phyloP scores from a whole-genome alignment of 2,797 vertebrate species.

The Lindbergichthys nudifrons region DNA sequence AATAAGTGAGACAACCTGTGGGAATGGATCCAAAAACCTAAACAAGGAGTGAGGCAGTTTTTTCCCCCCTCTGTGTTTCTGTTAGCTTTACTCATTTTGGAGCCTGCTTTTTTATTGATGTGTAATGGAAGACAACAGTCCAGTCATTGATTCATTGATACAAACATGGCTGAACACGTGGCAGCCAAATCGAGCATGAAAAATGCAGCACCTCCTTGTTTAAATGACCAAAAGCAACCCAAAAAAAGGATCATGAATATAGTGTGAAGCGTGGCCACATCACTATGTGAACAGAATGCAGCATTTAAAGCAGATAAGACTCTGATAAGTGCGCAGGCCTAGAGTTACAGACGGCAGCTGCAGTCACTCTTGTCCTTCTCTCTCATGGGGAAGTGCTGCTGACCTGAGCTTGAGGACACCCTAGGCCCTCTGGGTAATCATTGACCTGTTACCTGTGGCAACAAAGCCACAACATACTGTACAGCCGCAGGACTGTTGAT shows the following conservation, averaged over 20 bases:
- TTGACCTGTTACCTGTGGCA: constrained; percentile 81
- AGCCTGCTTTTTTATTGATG: constrained; percentile 33
- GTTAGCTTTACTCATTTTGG: constrained; percentile 20
- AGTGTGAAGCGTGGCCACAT: constrained; percentile 17
- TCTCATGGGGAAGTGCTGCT: constrained; percentile 60
- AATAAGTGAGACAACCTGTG: constrained; percentile 75
- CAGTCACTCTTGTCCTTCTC: constrained; percentile 48
- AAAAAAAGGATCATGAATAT: constrained; percentile 11
- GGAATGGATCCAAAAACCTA: constrained; percentile 59
- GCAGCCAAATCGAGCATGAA: constrained; percentile 7
- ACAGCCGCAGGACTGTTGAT: constrained; percentile 57
- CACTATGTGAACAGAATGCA: constrained; percentile 41
- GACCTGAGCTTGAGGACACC: constrained; percentile 79
- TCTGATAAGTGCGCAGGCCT: constrained; percentile 42
- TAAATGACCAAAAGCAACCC: neutral
- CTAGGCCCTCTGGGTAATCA: constrained; percentile 77
- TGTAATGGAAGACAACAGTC: constrained; percentile 16
- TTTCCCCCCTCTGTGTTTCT: constrained; percentile 32
- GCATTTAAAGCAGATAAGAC: constrained; percentile 50
- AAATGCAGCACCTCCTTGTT: constrained; percentile 4
- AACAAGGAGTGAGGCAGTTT: constrained; percentile 43
- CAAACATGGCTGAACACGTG: constrained; percentile 19
- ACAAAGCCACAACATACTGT: constrained; percentile 67
- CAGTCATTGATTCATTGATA: constrained; percentile 42
- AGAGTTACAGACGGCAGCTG: constrained; percentile 60